Evolutionary conservation across 2,797 vertebrate species (phyloP).

Genomic region (Sarcoramphus papa): DNA sequence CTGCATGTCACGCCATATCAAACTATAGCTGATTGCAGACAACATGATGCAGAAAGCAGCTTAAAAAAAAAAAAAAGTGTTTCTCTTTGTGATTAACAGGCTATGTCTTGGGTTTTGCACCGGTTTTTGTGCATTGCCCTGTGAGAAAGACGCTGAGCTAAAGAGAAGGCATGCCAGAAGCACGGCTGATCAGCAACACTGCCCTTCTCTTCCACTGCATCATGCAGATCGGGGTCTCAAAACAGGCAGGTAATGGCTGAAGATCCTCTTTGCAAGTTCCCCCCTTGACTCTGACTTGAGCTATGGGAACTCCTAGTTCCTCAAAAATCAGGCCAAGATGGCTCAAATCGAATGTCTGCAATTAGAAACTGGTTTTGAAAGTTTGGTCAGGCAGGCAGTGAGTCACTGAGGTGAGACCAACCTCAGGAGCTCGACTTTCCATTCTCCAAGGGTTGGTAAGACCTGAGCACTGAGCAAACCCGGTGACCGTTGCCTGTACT

Average conservation of each 20-base stretch:
- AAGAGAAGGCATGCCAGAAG: neutral
- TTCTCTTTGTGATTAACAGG: neutral
- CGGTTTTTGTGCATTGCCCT: neutral
- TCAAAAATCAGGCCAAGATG: neutral
- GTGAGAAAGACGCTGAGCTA: neutral
- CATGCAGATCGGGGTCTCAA: neutral
- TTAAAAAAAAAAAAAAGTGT: neutral
- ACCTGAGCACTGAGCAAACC: neutral
- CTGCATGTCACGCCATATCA: rapidly evolving
- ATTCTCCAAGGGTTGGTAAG: neutral
- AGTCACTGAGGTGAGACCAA: neutral
- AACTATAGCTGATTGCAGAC: neutral
- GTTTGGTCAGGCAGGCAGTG: neutral
- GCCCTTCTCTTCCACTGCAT: neutral
- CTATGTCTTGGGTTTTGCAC: neutral
- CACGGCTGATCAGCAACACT: rapidly evolving
- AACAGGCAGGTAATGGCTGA: neutral
- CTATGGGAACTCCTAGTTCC: neutral
- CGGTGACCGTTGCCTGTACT: rapidly evolving
- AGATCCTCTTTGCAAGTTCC: neutral
- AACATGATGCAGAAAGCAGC: neutral
- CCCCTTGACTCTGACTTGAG: neutral
- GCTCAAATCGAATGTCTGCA: neutral
- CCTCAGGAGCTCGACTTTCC: neutral
- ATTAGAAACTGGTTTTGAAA: neutral